phyloP scores from a whole-genome alignment of 2,113 vertebrate species.

The Cynocephalus volans region DNA sequence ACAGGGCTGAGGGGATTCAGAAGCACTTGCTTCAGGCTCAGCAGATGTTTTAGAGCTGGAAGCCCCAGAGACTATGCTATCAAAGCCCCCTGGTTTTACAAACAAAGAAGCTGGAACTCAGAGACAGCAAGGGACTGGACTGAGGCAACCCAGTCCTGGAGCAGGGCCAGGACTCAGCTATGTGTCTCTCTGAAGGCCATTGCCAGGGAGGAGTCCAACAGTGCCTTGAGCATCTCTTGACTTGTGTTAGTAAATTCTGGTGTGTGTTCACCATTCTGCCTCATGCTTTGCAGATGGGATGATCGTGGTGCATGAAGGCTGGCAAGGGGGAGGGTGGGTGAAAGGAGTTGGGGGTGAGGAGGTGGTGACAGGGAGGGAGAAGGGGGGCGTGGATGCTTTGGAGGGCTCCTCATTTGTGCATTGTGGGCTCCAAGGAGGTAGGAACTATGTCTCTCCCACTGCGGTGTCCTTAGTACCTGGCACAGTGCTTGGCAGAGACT shows the following conservation, averaged over 20 bases:
- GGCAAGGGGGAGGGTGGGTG: not conserved
- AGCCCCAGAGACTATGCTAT: not conserved
- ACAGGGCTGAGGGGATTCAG: constrained; percentile 1
- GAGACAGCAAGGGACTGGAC: not conserved
- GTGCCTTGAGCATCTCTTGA: not conserved
- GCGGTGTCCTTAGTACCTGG: not conserved
- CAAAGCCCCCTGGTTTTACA: not conserved
- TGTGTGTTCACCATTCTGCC: not conserved
- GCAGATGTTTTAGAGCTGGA: constrained; percentile 8
- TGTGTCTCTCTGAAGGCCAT: constrained; percentile 4
- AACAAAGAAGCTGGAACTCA: not conserved
- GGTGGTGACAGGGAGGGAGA: not conserved
- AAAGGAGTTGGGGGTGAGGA: not conserved
- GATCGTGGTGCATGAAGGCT: not conserved
- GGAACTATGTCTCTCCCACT: constrained; percentile 5
- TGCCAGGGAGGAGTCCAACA: constrained; percentile 8
- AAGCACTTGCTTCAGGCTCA: not conserved
- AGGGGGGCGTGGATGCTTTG: not conserved
- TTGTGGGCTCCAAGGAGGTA: not conserved
- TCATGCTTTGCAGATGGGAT: not conserved
- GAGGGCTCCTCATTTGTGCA: not conserved
- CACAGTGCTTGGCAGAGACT: constrained; percentile 8
- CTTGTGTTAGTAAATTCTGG: not conserved
- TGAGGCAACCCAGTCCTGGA: not conserved
- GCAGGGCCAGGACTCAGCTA: not conserved